Evolutionary conservation across 2,113 vertebrate genomes (phyloP).

Genomic region (Varanus salvator): DNA sequence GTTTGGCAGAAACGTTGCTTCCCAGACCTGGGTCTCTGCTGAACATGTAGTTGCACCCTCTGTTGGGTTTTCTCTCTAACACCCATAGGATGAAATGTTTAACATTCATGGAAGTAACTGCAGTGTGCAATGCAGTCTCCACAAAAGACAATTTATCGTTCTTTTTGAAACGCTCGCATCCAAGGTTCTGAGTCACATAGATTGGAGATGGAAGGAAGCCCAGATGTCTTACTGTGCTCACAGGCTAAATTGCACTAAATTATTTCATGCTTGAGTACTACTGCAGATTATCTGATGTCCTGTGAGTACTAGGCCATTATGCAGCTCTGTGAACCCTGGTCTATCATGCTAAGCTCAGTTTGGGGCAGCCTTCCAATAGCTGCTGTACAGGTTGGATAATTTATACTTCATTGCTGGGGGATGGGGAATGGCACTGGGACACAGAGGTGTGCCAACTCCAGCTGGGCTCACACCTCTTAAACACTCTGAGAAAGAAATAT

Average conservation of each 20-base stretch:
- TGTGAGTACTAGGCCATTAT: slow-evolving; percentile 28
- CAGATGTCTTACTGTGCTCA: slow-evolving; percentile 53
- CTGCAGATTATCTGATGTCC: slow-evolving; percentile 37
- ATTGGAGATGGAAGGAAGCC: slow-evolving; percentile 62
- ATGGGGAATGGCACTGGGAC: not conserved
- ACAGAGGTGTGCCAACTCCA: slow-evolving; percentile 24
- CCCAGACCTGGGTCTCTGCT: not conserved
- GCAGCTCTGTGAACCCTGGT: slow-evolving; percentile 5
- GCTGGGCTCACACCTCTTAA: slow-evolving; percentile 50
- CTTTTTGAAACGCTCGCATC: slow-evolving; percentile 53
- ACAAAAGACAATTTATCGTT: slow-evolving; percentile 58
- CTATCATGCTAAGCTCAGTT: not conserved
- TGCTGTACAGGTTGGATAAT: slow-evolving; percentile 30
- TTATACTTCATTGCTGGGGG: not conserved
- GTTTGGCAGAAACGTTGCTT: not conserved
- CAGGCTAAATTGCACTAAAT: slow-evolving; percentile 55
- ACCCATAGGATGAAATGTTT: slow-evolving; percentile 23
- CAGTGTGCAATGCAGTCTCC: not conserved
- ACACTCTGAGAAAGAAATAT: slow-evolving; percentile 19
- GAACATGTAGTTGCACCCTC: slow-evolving; percentile 36
- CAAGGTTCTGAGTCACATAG: slow-evolving; percentile 55
- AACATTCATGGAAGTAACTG: slow-evolving; percentile 52
- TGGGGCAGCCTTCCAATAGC: slow-evolving; percentile 5
- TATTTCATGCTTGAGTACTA: slow-evolving; percentile 51
- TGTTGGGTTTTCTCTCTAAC: slow-evolving; percentile 52